Percentiles rank a stretch among this genome's conserved stretches.
These are phyloP conservation scores for Triops longicaudatus DNA, from an alignment of 1,140 invertebrate genomes.

Conservation along the genomic window DNA sequence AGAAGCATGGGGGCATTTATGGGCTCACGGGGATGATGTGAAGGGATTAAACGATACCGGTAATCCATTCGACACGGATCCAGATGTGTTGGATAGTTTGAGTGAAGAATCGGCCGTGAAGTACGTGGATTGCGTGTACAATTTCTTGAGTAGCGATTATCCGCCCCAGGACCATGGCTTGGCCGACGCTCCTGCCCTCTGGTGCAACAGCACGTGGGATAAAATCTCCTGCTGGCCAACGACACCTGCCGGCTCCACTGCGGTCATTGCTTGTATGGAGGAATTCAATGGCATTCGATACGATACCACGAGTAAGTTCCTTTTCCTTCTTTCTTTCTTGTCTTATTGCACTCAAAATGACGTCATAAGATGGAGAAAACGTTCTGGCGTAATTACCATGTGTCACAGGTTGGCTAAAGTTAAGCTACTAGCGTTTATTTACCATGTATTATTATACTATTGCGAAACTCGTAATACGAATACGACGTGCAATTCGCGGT, in stretches of 20 bases:
- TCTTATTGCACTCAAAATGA: no score
- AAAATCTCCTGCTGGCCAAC: conserved; percentile 67
- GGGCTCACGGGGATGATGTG: neutral
- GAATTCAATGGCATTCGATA: conserved; percentile 66
- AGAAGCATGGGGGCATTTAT: neutral
- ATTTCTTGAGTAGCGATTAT: conserved; percentile 14
- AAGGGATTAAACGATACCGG: neutral
- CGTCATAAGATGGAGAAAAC: no score
- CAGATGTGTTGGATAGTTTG: neutral
- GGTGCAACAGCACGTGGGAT: conserved; percentile 56
- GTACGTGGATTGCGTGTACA: conserved; percentile 16
- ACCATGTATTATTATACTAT: no score
- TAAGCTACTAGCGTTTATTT: no score
- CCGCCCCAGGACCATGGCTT: neutral
- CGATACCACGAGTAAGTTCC: conserved; percentile 49
- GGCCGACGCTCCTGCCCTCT: conserved; percentile 24
- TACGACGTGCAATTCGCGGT: no score
- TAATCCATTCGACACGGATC: neutral
- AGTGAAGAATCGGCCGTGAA: neutral
- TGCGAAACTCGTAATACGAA: no score
- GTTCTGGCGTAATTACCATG: no score
- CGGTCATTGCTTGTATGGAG: conserved; percentile 59
- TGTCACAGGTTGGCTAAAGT: no score
- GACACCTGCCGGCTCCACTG: conserved; percentile 51
- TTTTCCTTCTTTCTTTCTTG: no score